A percentile compares a stretch with the other conserved stretches of the same genome.
Evolutionary conservation across 2,797 vertebrate species (phyloP).

Genomic region (Tenualosa thibaudeaui): DNA sequence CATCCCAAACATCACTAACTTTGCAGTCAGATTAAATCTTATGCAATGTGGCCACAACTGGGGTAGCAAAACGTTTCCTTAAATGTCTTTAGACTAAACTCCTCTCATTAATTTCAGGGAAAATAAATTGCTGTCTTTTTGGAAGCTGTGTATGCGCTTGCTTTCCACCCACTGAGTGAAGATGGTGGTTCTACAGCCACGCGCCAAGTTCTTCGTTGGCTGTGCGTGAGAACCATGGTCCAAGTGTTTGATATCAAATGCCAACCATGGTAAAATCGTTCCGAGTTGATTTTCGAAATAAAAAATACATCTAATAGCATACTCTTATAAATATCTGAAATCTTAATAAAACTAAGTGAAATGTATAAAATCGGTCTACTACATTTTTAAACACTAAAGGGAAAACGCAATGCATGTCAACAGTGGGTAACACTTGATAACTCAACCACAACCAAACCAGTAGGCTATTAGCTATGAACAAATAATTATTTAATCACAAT

Average conservation of each 20-base stretch:
- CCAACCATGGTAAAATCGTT: not conserved
- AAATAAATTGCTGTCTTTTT: constrained; percentile 16
- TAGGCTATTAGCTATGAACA: too few relatives aligned
- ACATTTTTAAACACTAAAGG: too few relatives aligned
- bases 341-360: not conserved
- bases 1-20: constrained; percentile 70
- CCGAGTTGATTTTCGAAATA: not conserved
- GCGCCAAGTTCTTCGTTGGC: not conserved
- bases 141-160: not conserved
- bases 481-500: too few relatives aligned
- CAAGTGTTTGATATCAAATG: not conserved
- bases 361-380: too few relatives aligned
- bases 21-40: constrained; percentile 70
- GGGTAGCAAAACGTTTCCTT: not conserved
- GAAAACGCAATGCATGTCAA: not conserved
- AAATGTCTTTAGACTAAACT: not conserved
- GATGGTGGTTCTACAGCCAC: not conserved
- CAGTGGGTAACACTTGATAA: too few relatives aligned
- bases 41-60: constrained; percentile 50
- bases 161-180: not conserved
- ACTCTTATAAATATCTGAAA: not conserved
- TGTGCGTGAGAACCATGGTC: not conserved
- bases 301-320: not conserved
- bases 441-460: too few relatives aligned
- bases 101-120: not conserved